Base-by-base conservation (phyloP, 1,140 invertebrate genomes). In the Trichogramma pretiosum region DNA sequence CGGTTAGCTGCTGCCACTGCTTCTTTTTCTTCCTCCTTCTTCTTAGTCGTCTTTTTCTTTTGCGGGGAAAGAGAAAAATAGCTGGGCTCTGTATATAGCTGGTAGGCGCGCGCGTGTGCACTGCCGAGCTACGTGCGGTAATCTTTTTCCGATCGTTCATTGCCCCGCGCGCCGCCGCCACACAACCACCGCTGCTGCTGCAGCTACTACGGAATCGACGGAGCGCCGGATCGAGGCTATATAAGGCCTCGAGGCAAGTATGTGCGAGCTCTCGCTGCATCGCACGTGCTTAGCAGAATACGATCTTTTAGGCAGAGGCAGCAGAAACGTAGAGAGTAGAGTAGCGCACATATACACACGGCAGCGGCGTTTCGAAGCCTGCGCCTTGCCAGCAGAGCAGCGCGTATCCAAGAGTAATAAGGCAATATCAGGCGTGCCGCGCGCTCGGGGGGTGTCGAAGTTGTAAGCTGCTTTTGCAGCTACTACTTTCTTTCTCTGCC, bases 131-230 rank as follows among this genome's bases (percentile, higher is more conserved):
- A 60, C 54, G 60, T 62, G 57, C 53, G 40, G 56, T 58, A 55
- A 65, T 65, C 60, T 60, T 60, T 63, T 53, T 39, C 33, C 56
- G 50, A 63, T 63, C 59, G 58, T 60, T 62, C 57, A 61, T 53
- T 58, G 54, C 56, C 34, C 16, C 14, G 14, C 37, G 30, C 26
- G 26, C 35, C 41, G n/a, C n/a, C n/a, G n/a, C n/a, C n/a, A n/a
- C n/a, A n/a, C n/a, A n/a, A n/a, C n/a, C n/a, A n/a, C n/a, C n/a
- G n/a, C n/a, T n/a, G n/a, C n/a, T n/a, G n/a, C n/a, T n/a, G n/a
- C n/a, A n/a, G n/a, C n/a, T n/a, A n/a, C n/a, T n/a, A n/a, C n/a
- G n/a, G n/a, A n/a, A n/a, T n/a, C n/a, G n/a, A n/a, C n/a, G n/a
- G n/a, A n/a, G n/a, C n/a, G n/a, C n/a, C n/a, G n/a, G n/a, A n/a